A percentile compares a stretch with the other conserved stretches of the same genome.
These are phyloP conservation scores for Eulacestoma nigropectus DNA, from an alignment of 2,113 vertebrate species.

Conservation along the genomic window DNA sequence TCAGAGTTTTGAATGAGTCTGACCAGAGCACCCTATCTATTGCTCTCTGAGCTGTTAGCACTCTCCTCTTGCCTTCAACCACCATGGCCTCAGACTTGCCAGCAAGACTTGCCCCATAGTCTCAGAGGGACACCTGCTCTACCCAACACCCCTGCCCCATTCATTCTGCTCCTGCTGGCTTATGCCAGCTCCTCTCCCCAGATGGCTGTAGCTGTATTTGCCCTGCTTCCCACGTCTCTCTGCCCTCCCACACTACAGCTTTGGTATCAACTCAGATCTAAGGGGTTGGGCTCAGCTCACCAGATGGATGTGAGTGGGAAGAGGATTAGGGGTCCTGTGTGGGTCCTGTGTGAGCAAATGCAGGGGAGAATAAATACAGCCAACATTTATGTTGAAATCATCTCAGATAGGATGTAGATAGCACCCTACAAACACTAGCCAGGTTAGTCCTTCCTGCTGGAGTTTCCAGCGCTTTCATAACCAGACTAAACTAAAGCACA, in stretches of 20 bases:
- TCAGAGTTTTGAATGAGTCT: background rate
- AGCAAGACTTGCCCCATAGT: background rate
- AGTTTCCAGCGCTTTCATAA: background rate
- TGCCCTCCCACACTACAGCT: background rate
- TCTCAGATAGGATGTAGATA: background rate
- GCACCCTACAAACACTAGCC: background rate
- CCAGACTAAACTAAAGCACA: background rate
- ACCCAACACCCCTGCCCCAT: background rate
- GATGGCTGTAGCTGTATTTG: background rate
- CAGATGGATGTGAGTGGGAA: background rate
- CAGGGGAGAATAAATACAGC: background rate
- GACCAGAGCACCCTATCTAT: background rate
- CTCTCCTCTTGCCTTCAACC: background rate
- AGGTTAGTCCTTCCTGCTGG: background rate
- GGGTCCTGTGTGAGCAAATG: background rate
- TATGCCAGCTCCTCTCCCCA: background rate
- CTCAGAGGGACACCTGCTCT: background rate
- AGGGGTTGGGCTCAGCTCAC: background rate
- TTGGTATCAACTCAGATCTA: background rate
- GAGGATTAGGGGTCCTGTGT: background rate
- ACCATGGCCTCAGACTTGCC: background rate
- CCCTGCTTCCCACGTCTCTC: background rate
- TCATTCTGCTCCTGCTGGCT: background rate
- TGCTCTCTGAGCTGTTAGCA: background rate
- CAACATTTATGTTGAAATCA: background rate